Evolutionary conservation across 2,797 vertebrate genomes (phyloP).

Genomic region (Atherinosoma microstoma): DNA sequence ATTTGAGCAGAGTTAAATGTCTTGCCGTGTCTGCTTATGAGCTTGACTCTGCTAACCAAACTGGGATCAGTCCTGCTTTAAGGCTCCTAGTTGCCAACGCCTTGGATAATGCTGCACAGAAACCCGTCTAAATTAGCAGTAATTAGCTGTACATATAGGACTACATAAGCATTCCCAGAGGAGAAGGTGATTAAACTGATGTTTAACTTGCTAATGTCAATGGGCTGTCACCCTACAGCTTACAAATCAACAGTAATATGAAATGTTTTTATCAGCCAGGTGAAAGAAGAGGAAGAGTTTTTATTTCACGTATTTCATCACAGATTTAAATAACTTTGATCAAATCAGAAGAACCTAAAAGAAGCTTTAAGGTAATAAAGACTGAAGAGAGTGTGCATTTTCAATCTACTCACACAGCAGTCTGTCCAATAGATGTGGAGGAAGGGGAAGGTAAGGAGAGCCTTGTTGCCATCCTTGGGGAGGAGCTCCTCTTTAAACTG

Average conservation of each 20-base stretch:
- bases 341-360: neutral
- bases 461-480: slow-evolving; percentile 97
- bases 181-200: neutral
- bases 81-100: neutral
- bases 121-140: neutral
- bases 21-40: neutral
- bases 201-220: neutral
- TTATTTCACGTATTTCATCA: neutral
- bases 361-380: neutral
- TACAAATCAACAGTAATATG: neutral
- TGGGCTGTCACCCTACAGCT: neutral
- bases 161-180: no score
- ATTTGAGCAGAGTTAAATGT: neutral
- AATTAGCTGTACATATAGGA: neutral
- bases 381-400: neutral
- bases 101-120: neutral
- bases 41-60: neutral
- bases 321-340: neutral
- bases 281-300: neutral
- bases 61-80: neutral
- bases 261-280: neutral
- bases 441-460: slow-evolving; percentile 98
- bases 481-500: slow-evolving; percentile 98
- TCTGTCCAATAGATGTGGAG: slow-evolving; percentile 99
- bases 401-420: slow-evolving; percentile 91